Evolutionary conservation across 1,140 invertebrate species (phyloP), one percentile per base, ranked within the genome.

Genomic region (Sitophilus oryzae): DNA sequence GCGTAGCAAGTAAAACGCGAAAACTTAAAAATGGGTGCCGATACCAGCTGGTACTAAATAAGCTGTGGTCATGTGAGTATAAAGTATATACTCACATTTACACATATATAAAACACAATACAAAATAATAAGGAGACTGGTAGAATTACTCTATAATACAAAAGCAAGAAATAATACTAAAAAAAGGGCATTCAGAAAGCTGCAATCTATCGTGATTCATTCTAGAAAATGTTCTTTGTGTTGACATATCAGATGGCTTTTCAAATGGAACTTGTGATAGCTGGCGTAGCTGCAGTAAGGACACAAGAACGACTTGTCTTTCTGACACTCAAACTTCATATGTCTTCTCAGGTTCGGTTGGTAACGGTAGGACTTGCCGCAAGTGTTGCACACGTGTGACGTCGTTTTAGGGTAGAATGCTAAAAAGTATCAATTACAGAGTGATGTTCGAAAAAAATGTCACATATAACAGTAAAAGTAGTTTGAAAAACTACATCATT

Each of bases 271-370:
- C 14, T 51, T 56, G 38, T 56, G 54, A 15, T 56, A 49, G 10
- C 45, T 42, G 1, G 36, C 38, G 15, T 56, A 56, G 8, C 23
- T 8, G 20, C 54, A 56, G 22, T 45, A 44, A 3, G 51, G 20
- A 61, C 74, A 75, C 21, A 67, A 62, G 50, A 75, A 76, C 70
- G 73, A 73, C 3, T 72, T 73, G 46, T 71, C 70, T 53, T 74
- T 75, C 15, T 74, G 73, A 51, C 74, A 76, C 52, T 75, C 74
- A 36, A 74, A 76, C 0, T 73, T 76, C 4, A 73, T 64, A 40
- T 76, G 74, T 42, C 74, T 23, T 11, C 47, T 34, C 18, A 60
- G 61, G 14, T 40, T 49, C 18, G 45, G 20, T n/a, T 30, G 35
- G 16, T 41, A 20, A 18, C 51, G 41, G 16, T 56, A 56, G 0